phyloP scores from a whole-genome alignment of 2,797 vertebrate genomes.

The Poeciliopsis gracilis region DNA sequence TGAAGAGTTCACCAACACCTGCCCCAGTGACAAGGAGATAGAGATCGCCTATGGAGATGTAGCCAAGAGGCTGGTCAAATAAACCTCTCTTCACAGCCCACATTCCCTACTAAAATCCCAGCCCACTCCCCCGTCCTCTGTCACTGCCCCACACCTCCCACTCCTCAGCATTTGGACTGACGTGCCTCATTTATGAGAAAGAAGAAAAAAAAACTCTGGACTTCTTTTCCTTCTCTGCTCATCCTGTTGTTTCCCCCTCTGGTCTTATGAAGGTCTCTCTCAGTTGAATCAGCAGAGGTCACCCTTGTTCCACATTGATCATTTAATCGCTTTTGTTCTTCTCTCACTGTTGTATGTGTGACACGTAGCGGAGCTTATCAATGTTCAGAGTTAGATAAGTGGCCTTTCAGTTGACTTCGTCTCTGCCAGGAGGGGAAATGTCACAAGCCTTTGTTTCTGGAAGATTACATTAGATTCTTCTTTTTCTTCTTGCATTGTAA shows the following conservation, averaged over 20 bases:
- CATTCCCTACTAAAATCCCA: background rate
- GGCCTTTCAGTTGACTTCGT: slow-evolving; percentile 60
- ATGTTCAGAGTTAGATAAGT: slow-evolving; percentile 56
- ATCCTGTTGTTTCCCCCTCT: slow-evolving; percentile 24
- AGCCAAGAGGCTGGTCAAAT: slow-evolving; percentile 97
- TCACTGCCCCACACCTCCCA: slow-evolving; percentile 9
- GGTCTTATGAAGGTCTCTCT: slow-evolving; percentile 48
- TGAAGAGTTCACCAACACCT: slow-evolving; percentile 98
- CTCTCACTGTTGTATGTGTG: slow-evolving; percentile 41
- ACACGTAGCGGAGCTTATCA: slow-evolving; percentile 46
- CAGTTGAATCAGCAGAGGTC: slow-evolving; percentile 44
- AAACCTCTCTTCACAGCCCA: slow-evolving; percentile 52
- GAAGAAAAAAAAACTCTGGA: slow-evolving; percentile 73
- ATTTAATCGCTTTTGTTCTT: slow-evolving; percentile 25
- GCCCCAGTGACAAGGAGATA: slow-evolving; percentile 96
- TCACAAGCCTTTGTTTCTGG: slow-evolving; percentile 40
- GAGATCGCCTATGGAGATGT: slow-evolving; percentile 97
- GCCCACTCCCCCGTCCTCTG: background rate
- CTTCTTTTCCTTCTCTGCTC: slow-evolving; percentile 71
- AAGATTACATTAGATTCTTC: slow-evolving; percentile 27
- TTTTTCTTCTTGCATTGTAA: slow-evolving; percentile 46
- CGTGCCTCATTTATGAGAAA: slow-evolving; percentile 70
- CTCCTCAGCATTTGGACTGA: slow-evolving; percentile 63
- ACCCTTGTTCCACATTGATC: slow-evolving; percentile 27
- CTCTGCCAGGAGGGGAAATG: slow-evolving; percentile 39